Conservation (phyloP, 2,888 invertebrate species). For the Meta bourneti region DNA sequence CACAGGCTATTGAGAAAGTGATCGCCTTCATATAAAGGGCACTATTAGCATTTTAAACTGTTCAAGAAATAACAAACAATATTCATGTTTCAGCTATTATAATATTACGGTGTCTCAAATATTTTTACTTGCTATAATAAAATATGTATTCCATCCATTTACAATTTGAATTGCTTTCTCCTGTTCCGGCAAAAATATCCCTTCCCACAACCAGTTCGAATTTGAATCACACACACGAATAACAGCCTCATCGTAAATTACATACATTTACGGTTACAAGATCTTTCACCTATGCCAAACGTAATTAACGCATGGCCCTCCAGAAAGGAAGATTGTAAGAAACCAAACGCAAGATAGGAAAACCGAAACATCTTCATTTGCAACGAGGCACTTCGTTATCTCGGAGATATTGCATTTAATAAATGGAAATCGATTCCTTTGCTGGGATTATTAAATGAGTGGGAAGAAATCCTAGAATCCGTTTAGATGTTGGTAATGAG, state of each 20-base stretch:
- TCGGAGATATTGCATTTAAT: conserved; percentile 37
- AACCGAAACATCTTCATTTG: conserved; percentile 47
- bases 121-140: too few species aligned
- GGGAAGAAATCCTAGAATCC: conserved; percentile 52
- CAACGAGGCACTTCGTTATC: conserved; percentile 32
- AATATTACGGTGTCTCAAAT: too few species aligned
- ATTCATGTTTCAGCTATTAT: too few species aligned
- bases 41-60: too few species aligned
- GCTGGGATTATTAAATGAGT: conserved; percentile 40
- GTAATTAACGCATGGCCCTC: conserved; percentile 42
- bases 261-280: background rate
- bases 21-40: too few species aligned
- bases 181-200: conserved; percentile 10
- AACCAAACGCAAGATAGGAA: conserved; percentile 12
- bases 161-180: conserved; percentile 34
- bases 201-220: background rate
- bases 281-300: conserved; percentile 46
- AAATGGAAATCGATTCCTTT: conserved; percentile 40
- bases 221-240: conserved; percentile 13
- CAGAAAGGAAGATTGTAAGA: conserved; percentile 33
- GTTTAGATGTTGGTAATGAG: conserved; percentile 53
- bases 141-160: background rate
- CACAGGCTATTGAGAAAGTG: too few species aligned
- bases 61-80: too few species aligned
- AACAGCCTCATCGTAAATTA: conserved; percentile 16